phyloP scores from a whole-genome alignment of 2,797 vertebrate genomes.

The Psittacula echo region DNA sequence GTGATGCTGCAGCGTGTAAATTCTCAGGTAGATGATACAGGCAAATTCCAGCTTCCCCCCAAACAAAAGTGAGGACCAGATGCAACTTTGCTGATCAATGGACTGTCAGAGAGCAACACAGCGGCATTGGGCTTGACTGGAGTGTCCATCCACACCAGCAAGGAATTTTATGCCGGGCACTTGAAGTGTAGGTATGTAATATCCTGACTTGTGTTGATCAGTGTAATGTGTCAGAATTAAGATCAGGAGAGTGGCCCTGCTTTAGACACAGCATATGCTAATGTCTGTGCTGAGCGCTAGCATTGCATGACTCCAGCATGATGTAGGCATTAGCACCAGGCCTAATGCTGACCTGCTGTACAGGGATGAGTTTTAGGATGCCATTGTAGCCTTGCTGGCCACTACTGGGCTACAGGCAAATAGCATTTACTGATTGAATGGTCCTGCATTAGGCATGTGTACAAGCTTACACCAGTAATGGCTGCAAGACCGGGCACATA shows the following conservation, averaged over 20 bases:
- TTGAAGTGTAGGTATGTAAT: neutral
- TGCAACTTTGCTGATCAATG: neutral
- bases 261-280: neutral
- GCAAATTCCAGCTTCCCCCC: neutral
- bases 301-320: rapidly evolving
- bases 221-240: rapidly evolving
- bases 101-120: neutral
- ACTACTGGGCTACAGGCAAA: neutral
- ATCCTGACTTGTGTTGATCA: neutral
- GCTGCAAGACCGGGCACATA: neutral
- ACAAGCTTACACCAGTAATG: neutral
- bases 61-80: neutral
- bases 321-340: rapidly evolving
- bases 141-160: neutral
- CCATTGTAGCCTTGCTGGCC: neutral
- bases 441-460: neutral
- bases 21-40: neutral
- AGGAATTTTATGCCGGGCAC: neutral
- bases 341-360: neutral
- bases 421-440: neutral
- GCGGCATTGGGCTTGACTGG: rapidly evolving
- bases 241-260: neutral
- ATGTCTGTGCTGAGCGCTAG: neutral
- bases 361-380: neutral
- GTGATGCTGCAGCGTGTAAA: neutral